Base-by-base conservation (phyloP, 2,113 vertebrate species). In the Enhydra lutris region DNA sequence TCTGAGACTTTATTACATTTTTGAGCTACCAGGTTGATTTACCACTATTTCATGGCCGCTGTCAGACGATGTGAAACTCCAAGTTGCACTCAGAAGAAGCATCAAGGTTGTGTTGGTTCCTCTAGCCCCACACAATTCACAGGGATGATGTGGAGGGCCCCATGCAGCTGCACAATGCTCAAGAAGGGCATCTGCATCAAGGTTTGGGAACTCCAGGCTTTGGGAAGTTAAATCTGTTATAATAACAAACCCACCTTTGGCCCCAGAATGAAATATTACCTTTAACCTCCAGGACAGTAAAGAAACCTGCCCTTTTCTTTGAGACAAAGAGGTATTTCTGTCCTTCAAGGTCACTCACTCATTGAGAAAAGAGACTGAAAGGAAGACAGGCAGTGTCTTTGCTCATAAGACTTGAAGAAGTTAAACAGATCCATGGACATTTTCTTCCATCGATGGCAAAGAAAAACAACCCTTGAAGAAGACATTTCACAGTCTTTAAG, bases 91-190 rank as follows among this genome's bases (percentile, higher is more conserved):
- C 42, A 50, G 39, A 29, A 4, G 24, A 7, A n/a, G 50, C 11
- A 8, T 52, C 15, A 13, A 0, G 3, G 14, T 47, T 8, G 14
- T 1, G 18, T 1, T 26, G 31, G 6, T 31, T 52, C 39, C 36
- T 26, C 7, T 13, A 23, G 20, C 12, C 14, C 47, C 47, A 17
- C 13, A 18, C 0, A 1, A 20, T 7, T 20, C 15, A 10, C 2
- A 1, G 59, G 15, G 21, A 4, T 17, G 34, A n/a, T 20, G 29
- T 2, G 18, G n/a, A 55, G 39, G 29, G 26, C 23, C 7, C 26
- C 42, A 18, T 7, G 0, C 1, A 1, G 24, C 2, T 3, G 7
- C 0, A 4, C 6, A 11, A 15, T 13, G 3, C 13, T 8, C 13
- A 7, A 34, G 6, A 6, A 34, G 13, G 14, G 5, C 9, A 20